Evolutionary conservation across 2,113 vertebrate species (phyloP).

Genomic region (Microtus oregoni): DNA sequence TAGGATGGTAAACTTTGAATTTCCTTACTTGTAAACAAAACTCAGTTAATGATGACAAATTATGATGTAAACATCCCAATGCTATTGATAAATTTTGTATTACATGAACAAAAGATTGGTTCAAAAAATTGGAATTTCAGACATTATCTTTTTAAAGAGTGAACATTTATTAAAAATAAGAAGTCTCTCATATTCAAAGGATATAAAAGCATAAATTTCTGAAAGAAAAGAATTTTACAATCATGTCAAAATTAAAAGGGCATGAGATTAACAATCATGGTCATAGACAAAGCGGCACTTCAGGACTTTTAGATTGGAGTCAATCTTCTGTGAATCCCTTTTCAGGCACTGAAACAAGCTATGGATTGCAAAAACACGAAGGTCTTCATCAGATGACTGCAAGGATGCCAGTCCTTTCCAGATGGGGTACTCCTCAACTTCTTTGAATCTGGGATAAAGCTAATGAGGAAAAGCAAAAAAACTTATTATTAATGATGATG

Average conservation of each 20-base stretch:
- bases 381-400: slow-evolving; percentile 84
- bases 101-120: slow-evolving; percentile 5
- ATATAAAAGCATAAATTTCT: slow-evolving; percentile 13
- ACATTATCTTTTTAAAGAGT: slow-evolving; percentile 46
- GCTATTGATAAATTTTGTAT: neutral
- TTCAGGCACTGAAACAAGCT: slow-evolving; percentile 86
- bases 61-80: neutral
- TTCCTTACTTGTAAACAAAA: slow-evolving; percentile 5
- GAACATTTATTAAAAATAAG: neutral
- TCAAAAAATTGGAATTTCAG: slow-evolving; percentile 25
- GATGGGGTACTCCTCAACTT: slow-evolving; percentile 80
- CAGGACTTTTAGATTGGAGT: slow-evolving; percentile 86
- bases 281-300: slow-evolving; percentile 85
- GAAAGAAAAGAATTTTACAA: neutral
- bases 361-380: slow-evolving; percentile 86
- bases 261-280: slow-evolving; percentile 79
- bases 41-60: slow-evolving; percentile 1
- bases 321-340: slow-evolving; percentile 86
- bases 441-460: slow-evolving; percentile 81
- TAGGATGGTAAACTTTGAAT: neutral
- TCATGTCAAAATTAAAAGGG: neutral
- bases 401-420: slow-evolving; percentile 85
- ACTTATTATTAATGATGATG: neutral
- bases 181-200: neutral
- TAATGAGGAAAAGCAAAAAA: slow-evolving; percentile 56